Evolutionary conservation across 2,888 invertebrate genomes (phyloP).

Genomic region (Pyrrhia umbra): DNA sequence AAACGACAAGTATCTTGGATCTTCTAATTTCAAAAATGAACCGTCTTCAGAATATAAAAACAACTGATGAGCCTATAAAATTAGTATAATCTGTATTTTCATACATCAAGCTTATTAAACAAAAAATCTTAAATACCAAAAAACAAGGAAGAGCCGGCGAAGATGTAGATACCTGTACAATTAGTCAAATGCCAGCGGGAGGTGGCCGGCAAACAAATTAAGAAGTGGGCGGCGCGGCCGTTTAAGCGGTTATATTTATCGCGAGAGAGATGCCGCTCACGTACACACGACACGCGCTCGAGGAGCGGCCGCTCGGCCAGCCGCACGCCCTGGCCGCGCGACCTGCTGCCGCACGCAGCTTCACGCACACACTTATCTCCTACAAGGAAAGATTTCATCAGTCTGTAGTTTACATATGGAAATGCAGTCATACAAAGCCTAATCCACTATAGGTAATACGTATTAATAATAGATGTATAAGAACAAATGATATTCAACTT

Average conservation of each 20-base stretch:
- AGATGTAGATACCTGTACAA: conserved; percentile 62
- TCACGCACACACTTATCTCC: no score
- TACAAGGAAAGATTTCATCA: no score
- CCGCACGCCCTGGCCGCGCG: conserved; percentile 38
- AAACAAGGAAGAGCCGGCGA: conserved; percentile 33
- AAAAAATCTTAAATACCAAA: conserved; percentile 28
- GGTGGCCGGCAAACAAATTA: conserved; percentile 70
- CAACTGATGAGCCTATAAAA: conserved; percentile 4
- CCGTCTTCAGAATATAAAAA: not conserved
- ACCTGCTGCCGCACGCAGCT: conserved; percentile 22
- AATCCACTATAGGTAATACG: no score
- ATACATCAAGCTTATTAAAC: conserved; percentile 15
- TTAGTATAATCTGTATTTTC: conserved; percentile 17
- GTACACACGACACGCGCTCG: conserved; percentile 63
- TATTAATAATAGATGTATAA: no score
- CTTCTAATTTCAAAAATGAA: no score
- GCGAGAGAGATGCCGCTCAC: conserved; percentile 67
- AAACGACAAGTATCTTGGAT: no score
- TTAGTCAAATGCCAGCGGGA: conserved; percentile 62
- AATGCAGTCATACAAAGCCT: no score
- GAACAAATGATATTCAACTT: no score
- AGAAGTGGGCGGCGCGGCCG: conserved; percentile 61
- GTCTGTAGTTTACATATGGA: no score
- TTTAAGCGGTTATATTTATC: conserved; percentile 69
- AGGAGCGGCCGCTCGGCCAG: conserved; percentile 55